Conservation (phyloP, 2,113 vertebrate species). For the Peromyscus californicus region DNA sequence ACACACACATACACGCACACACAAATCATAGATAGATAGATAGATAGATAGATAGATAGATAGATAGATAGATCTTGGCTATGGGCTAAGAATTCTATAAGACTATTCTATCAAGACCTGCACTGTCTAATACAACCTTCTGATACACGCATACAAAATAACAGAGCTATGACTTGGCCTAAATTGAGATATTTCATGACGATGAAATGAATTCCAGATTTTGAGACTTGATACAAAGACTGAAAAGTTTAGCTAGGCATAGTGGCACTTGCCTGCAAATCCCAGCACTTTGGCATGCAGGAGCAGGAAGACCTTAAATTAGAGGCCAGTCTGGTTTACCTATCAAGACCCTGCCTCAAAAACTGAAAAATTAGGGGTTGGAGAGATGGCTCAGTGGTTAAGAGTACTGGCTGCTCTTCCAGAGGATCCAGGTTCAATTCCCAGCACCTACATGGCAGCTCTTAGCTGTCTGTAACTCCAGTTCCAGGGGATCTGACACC, state of each 20-base stretch:
- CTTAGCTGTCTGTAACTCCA: too few species aligned
- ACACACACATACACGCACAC: too few species aligned
- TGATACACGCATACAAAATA: background rate
- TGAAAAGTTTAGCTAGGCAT: background rate
- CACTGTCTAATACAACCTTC: background rate
- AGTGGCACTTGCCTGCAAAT: background rate
- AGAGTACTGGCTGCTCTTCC: background rate
- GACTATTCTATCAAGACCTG: background rate
- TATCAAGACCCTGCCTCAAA: background rate
- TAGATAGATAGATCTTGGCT: background rate
- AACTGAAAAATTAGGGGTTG: background rate
- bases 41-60: background rate
- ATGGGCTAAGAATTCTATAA: background rate
- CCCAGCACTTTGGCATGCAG: background rate
- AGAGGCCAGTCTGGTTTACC: background rate
- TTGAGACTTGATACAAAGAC: slow-evolving; percentile 3
- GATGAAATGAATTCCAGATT: background rate
- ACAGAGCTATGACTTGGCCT: slow-evolving; percentile 7
- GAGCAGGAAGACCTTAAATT: background rate
- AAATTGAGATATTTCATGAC: background rate
- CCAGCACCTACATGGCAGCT: background rate
- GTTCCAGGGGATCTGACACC: too few species aligned
- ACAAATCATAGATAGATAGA: too few species aligned
- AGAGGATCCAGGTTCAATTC: background rate
- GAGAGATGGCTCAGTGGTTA: background rate